Percentiles rank a stretch among this genome's conserved stretches.
These are phyloP conservation scores for Xiphophorus hellerii DNA, from an alignment of 2,113 vertebrate genomes.

Conservation along the genomic window DNA sequence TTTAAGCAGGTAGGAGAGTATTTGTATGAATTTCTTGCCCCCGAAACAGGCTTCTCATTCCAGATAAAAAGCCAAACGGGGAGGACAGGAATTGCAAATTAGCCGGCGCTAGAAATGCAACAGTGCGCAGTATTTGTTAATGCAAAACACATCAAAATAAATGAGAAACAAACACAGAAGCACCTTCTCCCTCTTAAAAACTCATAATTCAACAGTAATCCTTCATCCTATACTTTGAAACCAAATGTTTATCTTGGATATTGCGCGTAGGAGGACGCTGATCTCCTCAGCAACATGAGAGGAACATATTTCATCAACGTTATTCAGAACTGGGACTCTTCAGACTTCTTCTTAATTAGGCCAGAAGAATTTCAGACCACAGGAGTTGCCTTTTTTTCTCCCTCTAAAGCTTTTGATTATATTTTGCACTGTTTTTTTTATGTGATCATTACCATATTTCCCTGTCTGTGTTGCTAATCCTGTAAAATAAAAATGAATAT, in stretches of 20 bases:
- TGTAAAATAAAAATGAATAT: slow-evolving; percentile 15
- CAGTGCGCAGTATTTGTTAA: neutral
- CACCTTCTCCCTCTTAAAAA: neutral
- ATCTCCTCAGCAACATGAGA: neutral
- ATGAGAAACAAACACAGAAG: neutral
- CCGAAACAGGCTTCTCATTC: slow-evolving; percentile 21
- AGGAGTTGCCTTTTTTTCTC: slow-evolving; percentile 5
- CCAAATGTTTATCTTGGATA: neutral
- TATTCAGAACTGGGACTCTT: neutral
- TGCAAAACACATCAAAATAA: neutral
- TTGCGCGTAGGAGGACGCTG: neutral
- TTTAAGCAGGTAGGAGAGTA: slow-evolving; percentile 16
- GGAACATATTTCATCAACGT: slow-evolving; percentile 20
- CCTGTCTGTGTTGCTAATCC: slow-evolving; percentile 47
- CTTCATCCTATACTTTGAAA: neutral
- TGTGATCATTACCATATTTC: slow-evolving; percentile 62
- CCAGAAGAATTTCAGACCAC: slow-evolving; percentile 26
- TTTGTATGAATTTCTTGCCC: slow-evolving; percentile 35
- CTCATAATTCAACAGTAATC: neutral
- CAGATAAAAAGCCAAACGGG: neutral
- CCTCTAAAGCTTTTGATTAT: slow-evolving; percentile 47
- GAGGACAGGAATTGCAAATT: neutral
- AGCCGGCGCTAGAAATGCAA: neutral
- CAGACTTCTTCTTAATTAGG: slow-evolving; percentile 39
- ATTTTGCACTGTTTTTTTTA: slow-evolving; percentile 23